Evolutionary conservation across 2,888 invertebrate genomes (phyloP).

Genomic region (Steinernema hermaphroditum): DNA sequence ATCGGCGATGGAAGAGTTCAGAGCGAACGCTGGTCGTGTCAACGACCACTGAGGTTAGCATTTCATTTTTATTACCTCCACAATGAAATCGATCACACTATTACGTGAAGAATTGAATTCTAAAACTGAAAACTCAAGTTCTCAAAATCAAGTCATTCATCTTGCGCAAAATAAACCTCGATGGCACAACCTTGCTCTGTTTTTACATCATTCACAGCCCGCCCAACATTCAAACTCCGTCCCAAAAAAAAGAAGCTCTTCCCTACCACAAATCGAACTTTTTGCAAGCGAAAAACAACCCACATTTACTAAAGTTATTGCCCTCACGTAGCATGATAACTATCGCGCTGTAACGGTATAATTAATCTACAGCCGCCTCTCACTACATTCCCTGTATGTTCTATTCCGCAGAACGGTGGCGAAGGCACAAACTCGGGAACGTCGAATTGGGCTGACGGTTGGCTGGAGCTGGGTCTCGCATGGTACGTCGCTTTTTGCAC

Average conservation of each 20-base stretch:
- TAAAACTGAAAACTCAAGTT: no score
- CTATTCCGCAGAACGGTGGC: slow-evolving; percentile 24
- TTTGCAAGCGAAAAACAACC: no score
- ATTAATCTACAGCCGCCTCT: slow-evolving; percentile 18
- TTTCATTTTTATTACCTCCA: neutral
- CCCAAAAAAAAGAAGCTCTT: no score
- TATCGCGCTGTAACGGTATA: slow-evolving; percentile 6
- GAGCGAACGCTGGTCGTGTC: neutral
- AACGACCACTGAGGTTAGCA: neutral
- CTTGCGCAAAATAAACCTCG: no score
- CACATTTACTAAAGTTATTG: no score
- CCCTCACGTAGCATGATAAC: no score
- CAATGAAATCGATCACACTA: no score
- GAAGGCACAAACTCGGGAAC: neutral
- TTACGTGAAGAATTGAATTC: no score
- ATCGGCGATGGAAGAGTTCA: slow-evolving; percentile 10
- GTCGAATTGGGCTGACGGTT: slow-evolving; percentile 15
- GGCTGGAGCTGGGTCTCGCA: slow-evolving; percentile 27
- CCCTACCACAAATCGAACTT: no score
- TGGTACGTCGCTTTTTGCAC: slow-evolving; percentile 30
- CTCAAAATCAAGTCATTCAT: no score
- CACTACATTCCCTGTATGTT: slow-evolving; percentile 30
- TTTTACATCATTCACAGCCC: no score
- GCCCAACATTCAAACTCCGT: neutral
- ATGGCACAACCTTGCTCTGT: no score